Evolutionary conservation across 2,113 vertebrate genomes (phyloP).

Genomic region (Uropsilus gracilis): DNA sequence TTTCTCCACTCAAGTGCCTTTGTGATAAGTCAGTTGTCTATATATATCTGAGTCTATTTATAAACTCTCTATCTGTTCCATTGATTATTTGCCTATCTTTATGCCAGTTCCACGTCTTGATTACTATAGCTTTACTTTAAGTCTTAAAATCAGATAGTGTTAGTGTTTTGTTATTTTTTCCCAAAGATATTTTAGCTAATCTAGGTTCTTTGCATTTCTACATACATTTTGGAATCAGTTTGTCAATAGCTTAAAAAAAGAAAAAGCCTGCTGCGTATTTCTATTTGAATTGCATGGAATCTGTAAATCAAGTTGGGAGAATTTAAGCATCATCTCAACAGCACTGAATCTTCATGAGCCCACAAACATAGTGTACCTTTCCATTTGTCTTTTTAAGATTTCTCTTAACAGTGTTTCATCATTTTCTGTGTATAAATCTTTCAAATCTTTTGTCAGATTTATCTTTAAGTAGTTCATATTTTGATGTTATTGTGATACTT

Average conservation of each 20-base stretch:
- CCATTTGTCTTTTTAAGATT: not conserved
- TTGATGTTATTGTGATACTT: not conserved
- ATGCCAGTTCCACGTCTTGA: not conserved
- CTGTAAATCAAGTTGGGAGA: not conserved
- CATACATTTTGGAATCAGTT: not conserved
- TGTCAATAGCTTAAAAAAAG: not conserved
- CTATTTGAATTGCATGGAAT: not conserved
- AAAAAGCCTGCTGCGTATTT: not conserved
- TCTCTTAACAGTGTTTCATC: not conserved
- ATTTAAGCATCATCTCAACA: not conserved
- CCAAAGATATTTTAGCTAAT: not conserved
- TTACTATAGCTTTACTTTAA: not conserved
- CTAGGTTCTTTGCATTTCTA: not conserved
- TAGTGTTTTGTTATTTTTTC: not conserved
- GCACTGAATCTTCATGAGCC: not conserved
- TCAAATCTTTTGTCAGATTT: not conserved
- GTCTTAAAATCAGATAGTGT: not conserved
- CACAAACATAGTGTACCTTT: not conserved
- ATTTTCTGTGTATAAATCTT: not conserved
- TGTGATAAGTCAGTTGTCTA: not conserved
- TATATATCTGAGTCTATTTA: not conserved
- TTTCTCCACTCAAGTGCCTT: not conserved
- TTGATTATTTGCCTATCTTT: not conserved
- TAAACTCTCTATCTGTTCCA: not conserved
- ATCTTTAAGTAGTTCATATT: not conserved